phyloP scores from a whole-genome alignment of 1,140 invertebrate genomes.

The Trichonephila inaurata region DNA sequence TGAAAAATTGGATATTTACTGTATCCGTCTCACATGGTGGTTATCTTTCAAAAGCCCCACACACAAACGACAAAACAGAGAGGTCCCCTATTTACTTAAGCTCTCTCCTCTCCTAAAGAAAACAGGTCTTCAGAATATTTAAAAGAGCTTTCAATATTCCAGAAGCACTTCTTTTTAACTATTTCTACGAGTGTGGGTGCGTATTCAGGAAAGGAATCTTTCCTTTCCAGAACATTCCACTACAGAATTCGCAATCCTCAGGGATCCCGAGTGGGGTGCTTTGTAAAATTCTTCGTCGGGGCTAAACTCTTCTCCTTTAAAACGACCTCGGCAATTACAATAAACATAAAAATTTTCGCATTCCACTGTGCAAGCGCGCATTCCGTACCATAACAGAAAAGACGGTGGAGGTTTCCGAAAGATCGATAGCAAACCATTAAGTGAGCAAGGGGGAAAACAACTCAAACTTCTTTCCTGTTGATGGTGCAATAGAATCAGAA shows the following conservation, averaged over 20 bases:
- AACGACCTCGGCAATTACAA: conserved; percentile 50
- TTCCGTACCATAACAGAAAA: not conserved
- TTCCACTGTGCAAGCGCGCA: conserved; percentile 21
- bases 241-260: not conserved
- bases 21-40: no score
- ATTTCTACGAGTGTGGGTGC: not conserved
- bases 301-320: conserved; percentile 22
- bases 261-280: not conserved
- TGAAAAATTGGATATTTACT: no score
- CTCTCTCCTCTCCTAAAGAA: no score
- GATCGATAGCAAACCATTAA: conserved; percentile 59
- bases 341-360: conserved; percentile 66
- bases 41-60: no score
- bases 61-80: no score
- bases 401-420: not conserved
- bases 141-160: conserved; percentile 32
- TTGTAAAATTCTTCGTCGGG: conserved; percentile 24
- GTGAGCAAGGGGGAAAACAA: not conserved
- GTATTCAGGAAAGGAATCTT: not conserved
- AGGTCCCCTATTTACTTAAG: no score
- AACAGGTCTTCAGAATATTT: not conserved
- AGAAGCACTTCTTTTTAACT: not conserved
- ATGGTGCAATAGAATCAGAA: conserved; percentile 1
- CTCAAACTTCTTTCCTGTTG: not conserved
- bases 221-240: not conserved